These are phyloP conservation scores for Microplitis mediator DNA, from an alignment of 1,140 invertebrate genomes.

Conservation along the genomic window DNA sequence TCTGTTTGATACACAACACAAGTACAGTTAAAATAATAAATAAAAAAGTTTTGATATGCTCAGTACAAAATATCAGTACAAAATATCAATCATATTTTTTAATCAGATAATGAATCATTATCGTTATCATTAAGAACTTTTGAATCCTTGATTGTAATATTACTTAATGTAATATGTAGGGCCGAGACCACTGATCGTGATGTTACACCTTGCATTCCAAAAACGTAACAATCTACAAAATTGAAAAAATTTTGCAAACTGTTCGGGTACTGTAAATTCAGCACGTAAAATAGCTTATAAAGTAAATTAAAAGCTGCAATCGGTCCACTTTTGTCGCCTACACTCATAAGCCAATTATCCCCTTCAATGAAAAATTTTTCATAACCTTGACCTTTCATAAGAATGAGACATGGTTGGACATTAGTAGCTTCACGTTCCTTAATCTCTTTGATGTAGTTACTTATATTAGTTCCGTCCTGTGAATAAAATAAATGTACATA, in stretches of 20 bases:
- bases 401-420: constrained; percentile 2
- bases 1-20: no score
- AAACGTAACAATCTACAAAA: constrained; percentile 7
- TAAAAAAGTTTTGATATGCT: no score
- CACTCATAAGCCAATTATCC: neutral
- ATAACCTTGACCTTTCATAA: neutral
- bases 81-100: no score
- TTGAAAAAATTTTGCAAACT: constrained; percentile 10
- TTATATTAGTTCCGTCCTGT: constrained; percentile 10
- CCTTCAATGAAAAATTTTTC: no score
- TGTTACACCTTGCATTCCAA: neutral
- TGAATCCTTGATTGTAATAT: no score
- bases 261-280: constrained; percentile 4
- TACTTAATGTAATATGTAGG: neutral
- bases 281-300: constrained; percentile 1
- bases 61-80: no score
- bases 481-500: neutral
- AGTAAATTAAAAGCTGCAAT: constrained; percentile 5
- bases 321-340: neutral
- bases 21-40: no score
- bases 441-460: neutral
- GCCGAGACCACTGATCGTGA: neutral
- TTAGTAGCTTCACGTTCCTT: neutral
- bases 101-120: no score
- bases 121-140: no score